Evolutionary conservation across 2,797 vertebrate genomes (phyloP).

Genomic region (Bucorvus abyssinicus): DNA sequence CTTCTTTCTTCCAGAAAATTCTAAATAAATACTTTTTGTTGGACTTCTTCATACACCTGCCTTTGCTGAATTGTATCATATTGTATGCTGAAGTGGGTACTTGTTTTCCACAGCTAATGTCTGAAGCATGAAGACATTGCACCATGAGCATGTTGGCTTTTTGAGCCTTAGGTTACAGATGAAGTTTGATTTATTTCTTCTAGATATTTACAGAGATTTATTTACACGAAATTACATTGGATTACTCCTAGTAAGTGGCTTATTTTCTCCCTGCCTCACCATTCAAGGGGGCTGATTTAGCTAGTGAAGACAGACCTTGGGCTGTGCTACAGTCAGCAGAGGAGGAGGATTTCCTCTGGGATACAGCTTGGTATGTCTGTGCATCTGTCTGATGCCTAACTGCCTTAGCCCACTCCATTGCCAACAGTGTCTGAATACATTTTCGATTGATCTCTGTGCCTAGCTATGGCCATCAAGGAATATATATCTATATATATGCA

Average conservation of each 20-base stretch:
- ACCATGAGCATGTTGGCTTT: accelerated
- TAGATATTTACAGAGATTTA: background rate
- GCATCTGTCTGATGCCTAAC: background rate
- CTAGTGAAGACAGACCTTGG: background rate
- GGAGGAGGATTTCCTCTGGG: background rate
- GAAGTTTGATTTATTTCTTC: background rate
- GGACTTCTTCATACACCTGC: background rate
- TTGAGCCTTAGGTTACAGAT: background rate
- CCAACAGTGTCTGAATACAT: background rate
- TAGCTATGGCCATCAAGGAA: background rate
- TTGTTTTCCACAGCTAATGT: background rate
- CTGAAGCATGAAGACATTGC: background rate
- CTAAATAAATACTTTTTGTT: background rate
- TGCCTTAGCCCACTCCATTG: background rate
- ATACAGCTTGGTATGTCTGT: background rate
- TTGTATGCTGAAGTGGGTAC: background rate
- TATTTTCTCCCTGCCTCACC: background rate
- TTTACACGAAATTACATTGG: background rate
- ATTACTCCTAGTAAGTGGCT: background rate
- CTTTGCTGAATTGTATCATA: background rate
- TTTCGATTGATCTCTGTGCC: background rate
- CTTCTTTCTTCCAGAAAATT: background rate
- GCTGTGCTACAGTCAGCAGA: background rate
- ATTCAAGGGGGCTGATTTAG: background rate
- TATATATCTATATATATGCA: background rate